Base-by-base conservation (phyloP, 2,888 invertebrate genomes). In the Frankliniella fusca region DNA sequence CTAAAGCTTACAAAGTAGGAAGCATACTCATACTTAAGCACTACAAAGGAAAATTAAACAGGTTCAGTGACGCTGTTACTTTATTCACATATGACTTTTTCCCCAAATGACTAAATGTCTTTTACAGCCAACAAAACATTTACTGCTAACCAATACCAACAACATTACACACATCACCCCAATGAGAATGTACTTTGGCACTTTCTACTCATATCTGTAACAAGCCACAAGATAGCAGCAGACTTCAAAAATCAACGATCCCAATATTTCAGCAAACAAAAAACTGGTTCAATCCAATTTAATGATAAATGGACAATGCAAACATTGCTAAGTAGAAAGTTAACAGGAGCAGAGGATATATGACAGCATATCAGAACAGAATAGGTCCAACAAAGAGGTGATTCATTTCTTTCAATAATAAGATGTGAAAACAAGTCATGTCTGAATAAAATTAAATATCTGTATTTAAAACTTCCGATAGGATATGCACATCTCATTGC, bases 141-240 rank as follows among this genome's bases (percentile, higher is more conserved):
- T 0, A 61, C 61, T 23, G 70, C 70, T 76, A 76, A 27, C 27
- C 70, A 76, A 76, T 76, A 76, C 70, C 70, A 12, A 23, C 70
- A 76, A 27, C 70, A 76, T 27, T 27, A 76, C 70, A 76, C 70
- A 76, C 27, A 23, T 76, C 70, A 76, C 70, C 23, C 27, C 70
- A n/a, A 23, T 76, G 23, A 76, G 27, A 76, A 76, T 10, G 12
- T 27, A 61, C 61, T 61, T n/a, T 61, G 8, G 61, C 61, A 38
- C 38, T 38, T 18, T 61, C 7, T 61, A 61, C 18, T 15, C 18
- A 61, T 15, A n/a, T 61, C 20, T 10, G 61, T 1, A 38, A 38
- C 38, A 38, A 38, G 5, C 38, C 38, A 38, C 38, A 38, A 38
- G 38, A 3, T 38, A 3, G 38, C 38, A 38, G 5, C 38, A 3